These are phyloP conservation scores for Xylota segnis DNA, from an alignment of 2,888 invertebrate species.

Conservation along the genomic window DNA sequence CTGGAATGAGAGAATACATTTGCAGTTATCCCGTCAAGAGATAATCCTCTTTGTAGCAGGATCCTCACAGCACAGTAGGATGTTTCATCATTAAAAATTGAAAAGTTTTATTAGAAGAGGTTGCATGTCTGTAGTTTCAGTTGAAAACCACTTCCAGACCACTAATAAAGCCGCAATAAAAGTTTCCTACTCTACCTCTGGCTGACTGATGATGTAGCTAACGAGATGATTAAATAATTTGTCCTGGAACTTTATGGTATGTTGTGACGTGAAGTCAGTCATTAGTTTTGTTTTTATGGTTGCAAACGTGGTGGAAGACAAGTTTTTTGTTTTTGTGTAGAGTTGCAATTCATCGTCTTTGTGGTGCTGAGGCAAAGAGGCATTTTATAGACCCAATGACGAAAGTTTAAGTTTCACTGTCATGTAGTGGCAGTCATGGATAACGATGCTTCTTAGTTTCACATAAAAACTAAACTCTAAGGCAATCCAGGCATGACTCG, in stretches of 20 bases:
- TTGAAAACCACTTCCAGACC: not conserved
- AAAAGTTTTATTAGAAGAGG: not conserved
- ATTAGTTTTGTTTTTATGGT: slow-evolving; percentile 1
- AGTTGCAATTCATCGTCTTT: not conserved
- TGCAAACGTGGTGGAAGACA: not conserved
- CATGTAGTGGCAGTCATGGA: not conserved
- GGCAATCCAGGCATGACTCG: too few species aligned
- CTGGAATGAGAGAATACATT: not conserved
- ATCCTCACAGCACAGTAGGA: not conserved
- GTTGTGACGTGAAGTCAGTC: not conserved
- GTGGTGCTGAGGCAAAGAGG: not conserved
- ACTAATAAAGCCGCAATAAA: not conserved
- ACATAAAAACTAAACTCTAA: not conserved
- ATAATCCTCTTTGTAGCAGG: not conserved
- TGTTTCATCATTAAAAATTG: not conserved
- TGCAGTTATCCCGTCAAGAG: slow-evolving; percentile 4
- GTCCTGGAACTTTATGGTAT: not conserved
- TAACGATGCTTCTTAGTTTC: not conserved
- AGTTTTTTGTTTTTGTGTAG: not conserved
- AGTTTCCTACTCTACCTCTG: not conserved
- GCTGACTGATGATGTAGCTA: not conserved
- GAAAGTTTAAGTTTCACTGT: not conserved
- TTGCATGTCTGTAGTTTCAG: not conserved
- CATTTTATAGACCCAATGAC: not conserved
- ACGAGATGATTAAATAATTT: not conserved